Evolutionary conservation across 2,113 vertebrate species (phyloP), one percentile per base, ranked within the genome.

Genomic region (Platycercus adscitus): DNA sequence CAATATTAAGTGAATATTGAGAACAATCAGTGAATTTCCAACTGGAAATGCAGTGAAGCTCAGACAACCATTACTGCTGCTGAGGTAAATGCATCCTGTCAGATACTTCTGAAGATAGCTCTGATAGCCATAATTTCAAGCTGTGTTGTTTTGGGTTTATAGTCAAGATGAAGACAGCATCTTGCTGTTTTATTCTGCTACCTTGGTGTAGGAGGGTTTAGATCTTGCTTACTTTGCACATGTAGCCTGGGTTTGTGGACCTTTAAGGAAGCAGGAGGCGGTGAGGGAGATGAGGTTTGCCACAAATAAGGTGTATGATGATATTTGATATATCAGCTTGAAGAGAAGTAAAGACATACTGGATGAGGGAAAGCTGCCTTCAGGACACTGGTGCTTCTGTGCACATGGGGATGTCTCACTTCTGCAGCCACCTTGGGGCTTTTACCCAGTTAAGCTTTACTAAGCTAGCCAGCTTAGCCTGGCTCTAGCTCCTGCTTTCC

Each of bases 21-120:
- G 81, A 63, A 83, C 88, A 94, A 93, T 90, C 75, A 94, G 71
- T 18, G 68, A 86, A 73, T 86, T 96, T 76, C 53, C 58, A 88
- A 70, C 44, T 83, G 75, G 53, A 93, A 82, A 52, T 41, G 28
- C 2, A 6, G 35, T 12, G 4, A 93, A 88, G 70, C 68, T 26
- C 65, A 72, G 94, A 76, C 65, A 91, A 52, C 56, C 76, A 85
- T 76, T 85, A 72, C 39, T 3, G 7, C 56, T 79, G 52, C 69
- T 7, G 44, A 65, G 64, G 15, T 55, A 80, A 60, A 95, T 4
- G n/a, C 17, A 35, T 41, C 56, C 78, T 71, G 25, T 66, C 0
- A 3, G 20, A 35, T 26, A 24, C 7, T 11, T 43, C 75, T 19
- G 18, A 72, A 88, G 35, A 25, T 17, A 50, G 18, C 16, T 73